Percentiles rank a stretch among this genome's conserved stretches.
Conservation (phyloP, 1,140 invertebrate species). For the Gryon sp. region DNA sequence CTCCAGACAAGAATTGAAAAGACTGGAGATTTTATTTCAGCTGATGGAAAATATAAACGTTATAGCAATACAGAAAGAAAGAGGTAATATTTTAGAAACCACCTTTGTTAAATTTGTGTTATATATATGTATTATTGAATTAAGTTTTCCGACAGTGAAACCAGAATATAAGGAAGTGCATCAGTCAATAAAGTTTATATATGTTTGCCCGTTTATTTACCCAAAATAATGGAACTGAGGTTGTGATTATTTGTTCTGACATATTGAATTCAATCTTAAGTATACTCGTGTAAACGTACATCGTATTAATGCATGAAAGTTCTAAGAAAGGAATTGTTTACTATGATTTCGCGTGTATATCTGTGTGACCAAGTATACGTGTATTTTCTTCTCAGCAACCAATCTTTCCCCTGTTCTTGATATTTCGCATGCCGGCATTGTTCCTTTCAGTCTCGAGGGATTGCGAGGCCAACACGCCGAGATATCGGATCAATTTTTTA, state of each 20-base stretch:
- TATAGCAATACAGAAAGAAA: conserved; percentile 3
- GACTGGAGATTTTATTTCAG: conserved; percentile 33
- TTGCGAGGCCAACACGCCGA: conserved; percentile 77
- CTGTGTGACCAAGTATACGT: conserved; percentile 12
- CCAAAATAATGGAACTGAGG: conserved; percentile 9
- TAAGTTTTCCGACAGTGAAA: conserved; percentile 14
- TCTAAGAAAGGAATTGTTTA: conserved; percentile 53
- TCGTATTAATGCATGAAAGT: conserved; percentile 36
- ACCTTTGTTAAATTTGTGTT: background rate
- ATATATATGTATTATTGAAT: conserved; percentile 7
- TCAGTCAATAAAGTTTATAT: conserved; percentile 37
- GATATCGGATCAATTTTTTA: conserved; percentile 75
- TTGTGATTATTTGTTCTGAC: conserved; percentile 33
- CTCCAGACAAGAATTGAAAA: conserved; percentile 54
- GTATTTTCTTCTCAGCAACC: conserved; percentile 52
- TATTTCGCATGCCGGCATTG: conserved; percentile 72
- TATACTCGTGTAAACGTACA: conserved; percentile 9
- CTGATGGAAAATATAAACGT: conserved; percentile 50
- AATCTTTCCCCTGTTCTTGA: conserved; percentile 61
- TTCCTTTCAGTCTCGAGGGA: conserved; percentile 77
- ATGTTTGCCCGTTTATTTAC: conserved; percentile 39
- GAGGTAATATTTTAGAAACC: background rate
- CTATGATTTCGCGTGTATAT: conserved; percentile 13
- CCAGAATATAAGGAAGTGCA: conserved; percentile 6
- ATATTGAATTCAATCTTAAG: conserved; percentile 53